These are phyloP conservation scores for Acropternis orthonyx DNA, from an alignment of 2,797 vertebrate species.

Conservation along the genomic window DNA sequence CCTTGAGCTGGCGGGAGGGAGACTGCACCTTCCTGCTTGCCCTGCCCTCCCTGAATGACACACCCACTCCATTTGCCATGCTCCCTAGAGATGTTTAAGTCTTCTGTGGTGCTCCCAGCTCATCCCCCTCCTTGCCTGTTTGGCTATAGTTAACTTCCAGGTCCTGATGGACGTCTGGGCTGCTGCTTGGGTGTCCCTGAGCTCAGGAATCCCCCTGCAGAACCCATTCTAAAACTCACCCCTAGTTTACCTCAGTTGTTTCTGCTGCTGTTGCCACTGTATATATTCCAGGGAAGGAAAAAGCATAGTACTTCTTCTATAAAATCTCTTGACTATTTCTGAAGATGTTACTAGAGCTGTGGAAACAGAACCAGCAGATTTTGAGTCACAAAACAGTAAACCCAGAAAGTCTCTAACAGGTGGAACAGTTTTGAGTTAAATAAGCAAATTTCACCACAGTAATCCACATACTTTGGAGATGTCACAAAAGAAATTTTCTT, in stretches of 20 bases:
- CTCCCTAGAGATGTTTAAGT: not conserved
- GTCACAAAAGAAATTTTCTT: not conserved
- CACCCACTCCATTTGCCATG: not conserved
- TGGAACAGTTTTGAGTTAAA: not conserved
- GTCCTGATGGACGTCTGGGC: not conserved
- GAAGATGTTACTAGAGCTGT: not conserved
- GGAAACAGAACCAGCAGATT: not conserved
- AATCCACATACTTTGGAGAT: not conserved
- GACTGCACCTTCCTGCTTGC: rapidly evolving
- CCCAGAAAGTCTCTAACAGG: rapidly evolving
- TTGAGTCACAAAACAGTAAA: not conserved
- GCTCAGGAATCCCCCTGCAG: not conserved
- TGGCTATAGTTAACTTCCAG: not conserved
- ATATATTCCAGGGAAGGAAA: not conserved
- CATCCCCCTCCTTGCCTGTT: rapidly evolving
- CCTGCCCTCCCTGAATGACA: not conserved
- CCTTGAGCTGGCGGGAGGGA: not conserved
- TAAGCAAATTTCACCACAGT: not conserved
- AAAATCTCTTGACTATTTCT: not conserved
- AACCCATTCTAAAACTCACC: not conserved
- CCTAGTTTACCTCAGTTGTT: not conserved
- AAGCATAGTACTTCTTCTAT: rapidly evolving
- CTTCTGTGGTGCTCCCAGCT: rapidly evolving
- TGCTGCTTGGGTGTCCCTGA: not conserved
- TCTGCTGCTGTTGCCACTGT: not conserved